These are phyloP conservation scores for Pseudotriccus pelzelni DNA, from an alignment of 2,797 vertebrate species.

Conservation along the genomic window DNA sequence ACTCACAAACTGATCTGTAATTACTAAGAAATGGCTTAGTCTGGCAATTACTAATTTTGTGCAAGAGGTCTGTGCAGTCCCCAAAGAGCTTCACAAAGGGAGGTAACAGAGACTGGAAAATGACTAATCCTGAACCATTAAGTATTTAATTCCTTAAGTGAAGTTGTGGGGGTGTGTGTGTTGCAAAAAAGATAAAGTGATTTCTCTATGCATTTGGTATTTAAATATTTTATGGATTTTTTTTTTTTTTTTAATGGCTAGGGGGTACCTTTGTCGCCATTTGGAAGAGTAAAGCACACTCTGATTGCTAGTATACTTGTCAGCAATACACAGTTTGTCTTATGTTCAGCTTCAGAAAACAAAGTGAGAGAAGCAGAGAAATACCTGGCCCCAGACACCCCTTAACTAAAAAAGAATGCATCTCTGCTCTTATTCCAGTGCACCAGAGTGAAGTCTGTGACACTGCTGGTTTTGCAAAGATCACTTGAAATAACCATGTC, in stretches of 20 bases:
- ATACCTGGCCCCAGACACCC: not conserved
- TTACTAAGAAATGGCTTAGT: not conserved
- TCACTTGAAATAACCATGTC: not conserved
- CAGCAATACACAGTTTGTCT: not conserved
- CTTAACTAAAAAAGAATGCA: not conserved
- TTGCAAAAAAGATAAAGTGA: not conserved
- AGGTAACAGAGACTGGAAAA: not conserved
- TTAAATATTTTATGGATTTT: not conserved
- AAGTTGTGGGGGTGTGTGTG: not conserved
- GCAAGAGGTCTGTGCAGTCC: not conserved
- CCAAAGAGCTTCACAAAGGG: not conserved
- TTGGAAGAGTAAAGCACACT: not conserved
- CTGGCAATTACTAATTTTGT: not conserved
- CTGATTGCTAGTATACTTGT: not conserved
- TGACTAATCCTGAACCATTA: not conserved
- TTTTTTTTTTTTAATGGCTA: not conserved
- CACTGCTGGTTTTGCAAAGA: not conserved
- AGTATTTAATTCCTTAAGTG: not conserved
- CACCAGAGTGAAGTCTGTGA: not conserved
- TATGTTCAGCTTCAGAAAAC: not conserved
- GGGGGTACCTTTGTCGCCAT: not conserved
- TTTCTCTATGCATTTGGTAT: not conserved
- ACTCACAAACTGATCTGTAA: not conserved
- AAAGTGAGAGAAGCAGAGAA: not conserved
- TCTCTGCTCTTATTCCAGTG: not conserved